Base-by-base conservation (phyloP, 37 sponge, comb jelly and placozoan species). In the Chondrilla cf. caribensis region DNA sequence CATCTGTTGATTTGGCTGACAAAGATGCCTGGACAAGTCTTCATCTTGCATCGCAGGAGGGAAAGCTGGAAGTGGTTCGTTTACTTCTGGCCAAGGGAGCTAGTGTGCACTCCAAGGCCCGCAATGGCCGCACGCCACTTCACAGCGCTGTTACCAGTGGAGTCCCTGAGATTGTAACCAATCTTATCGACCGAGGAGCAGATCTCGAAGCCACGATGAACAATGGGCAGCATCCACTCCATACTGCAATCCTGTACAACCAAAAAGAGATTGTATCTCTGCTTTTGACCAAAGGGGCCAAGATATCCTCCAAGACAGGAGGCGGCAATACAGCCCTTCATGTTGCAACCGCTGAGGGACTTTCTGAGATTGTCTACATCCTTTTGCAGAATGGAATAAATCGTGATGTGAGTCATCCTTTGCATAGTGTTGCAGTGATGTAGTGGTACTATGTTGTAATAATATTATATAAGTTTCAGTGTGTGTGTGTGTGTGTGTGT, bases 11-110 rank as follows among this genome's bases (percentile, higher is more conserved):
- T 40, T 77, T 84, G 2, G 87, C 86, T 29, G 91, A 90, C 86
- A 90, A 90, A 38, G 91, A 90, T 70, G 44, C 80, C 54, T 90
- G 91, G 91, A 90, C 87, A 22, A 87, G 87, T 21, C 82, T 90
- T 14, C 91, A 90, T 60, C 81, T 90, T 0, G 91, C 91, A 0
- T 87, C 84, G 4, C 91, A 90, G 71, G 91, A 90, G 44, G 91
- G 91, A 14, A 87, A 76, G 28, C 25, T 25, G 3, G 86, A 84
- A 17, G 84, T 90, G 8, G 36, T 58, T 18, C 79, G 84, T 6
- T 59, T 86, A 14, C 87, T 90, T 17, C 19, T 8, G 17, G 75
- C 59, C 47, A 54, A 57, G 7, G 43, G 41, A 35, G 82, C 86
- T 47, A 59, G 83, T 24, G 84, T 90, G 18, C 86, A 90, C 32